Percentiles rank a stretch among this genome's conserved stretches.
Conservation (phyloP, 2,797 vertebrate genomes). For the Pseudomugil tenellus region DNA sequence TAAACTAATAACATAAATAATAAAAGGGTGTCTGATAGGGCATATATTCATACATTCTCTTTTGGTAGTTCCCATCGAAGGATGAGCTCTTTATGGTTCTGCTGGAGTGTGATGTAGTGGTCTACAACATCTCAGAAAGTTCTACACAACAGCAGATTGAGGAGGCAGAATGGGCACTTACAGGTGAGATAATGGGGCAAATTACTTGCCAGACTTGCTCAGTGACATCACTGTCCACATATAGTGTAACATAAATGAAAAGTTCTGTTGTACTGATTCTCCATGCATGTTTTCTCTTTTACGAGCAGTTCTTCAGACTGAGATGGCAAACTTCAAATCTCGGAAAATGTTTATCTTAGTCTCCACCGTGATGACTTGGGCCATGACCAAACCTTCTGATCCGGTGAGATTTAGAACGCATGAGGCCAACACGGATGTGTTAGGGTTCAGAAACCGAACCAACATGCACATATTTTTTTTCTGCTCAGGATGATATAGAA, state of each 20-base stretch:
- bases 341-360: constrained; percentile 91
- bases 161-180: constrained; percentile 89
- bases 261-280: neutral
- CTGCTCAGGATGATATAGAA: constrained; percentile 83
- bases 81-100: constrained; percentile 81
- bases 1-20: neutral
- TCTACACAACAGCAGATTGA: constrained; percentile 75
- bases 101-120: constrained; percentile 87
- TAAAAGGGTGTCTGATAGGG: neutral
- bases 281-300: neutral
- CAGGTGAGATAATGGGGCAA: constrained; percentile 39
- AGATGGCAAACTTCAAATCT: constrained; percentile 80
- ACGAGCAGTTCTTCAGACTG: constrained; percentile 82
- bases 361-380: constrained; percentile 94
- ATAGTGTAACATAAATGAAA: neutral
- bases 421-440: neutral
- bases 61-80: constrained; percentile 77
- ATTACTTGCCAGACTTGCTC: neutral
- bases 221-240: neutral
- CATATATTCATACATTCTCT: neutral
- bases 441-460: neutral
- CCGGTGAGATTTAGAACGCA: constrained; percentile 79
- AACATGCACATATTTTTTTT: constrained; percentile 7
- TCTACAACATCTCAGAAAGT: constrained; percentile 92
- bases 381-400: constrained; percentile 82